A percentile compares a stretch with the other conserved stretches of the same genome.
Conservation (phyloP, 2,797 vertebrate genomes). For the Delichon dasypus region DNA sequence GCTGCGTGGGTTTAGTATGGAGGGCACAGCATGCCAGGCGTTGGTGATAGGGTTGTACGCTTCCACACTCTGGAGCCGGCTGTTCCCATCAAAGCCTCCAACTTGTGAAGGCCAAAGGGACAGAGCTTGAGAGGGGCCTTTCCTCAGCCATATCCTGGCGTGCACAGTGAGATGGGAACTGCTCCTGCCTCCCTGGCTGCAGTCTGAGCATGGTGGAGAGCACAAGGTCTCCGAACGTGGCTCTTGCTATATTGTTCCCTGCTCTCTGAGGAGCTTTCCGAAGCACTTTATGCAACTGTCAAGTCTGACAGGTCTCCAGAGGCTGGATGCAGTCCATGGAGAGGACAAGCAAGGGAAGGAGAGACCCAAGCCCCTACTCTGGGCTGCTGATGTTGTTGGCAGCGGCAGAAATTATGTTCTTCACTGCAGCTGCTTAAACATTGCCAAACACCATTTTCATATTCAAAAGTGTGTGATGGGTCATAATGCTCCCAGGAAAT, state of each 20-base stretch:
- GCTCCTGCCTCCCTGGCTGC: background rate
- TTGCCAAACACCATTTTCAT: background rate
- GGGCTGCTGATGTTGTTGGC: background rate
- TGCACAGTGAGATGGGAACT: rapidly evolving
- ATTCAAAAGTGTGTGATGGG: background rate
- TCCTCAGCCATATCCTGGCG: background rate
- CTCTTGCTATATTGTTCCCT: background rate
- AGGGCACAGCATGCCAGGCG: constrained; percentile 71
- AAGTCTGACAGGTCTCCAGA: background rate
- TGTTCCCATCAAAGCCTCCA: constrained; percentile 81
- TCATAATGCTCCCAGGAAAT: background rate
- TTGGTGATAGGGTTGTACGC: constrained; percentile 77
- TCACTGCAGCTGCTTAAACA: background rate
- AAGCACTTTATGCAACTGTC: background rate
- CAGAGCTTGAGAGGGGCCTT: background rate
- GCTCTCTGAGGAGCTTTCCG: background rate
- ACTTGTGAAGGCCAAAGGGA: constrained; percentile 73
- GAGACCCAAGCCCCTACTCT: background rate
- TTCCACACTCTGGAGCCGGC: constrained; percentile 76
- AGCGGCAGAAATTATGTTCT: background rate
- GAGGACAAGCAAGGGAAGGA: background rate
- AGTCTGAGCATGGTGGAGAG: background rate
- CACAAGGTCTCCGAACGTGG: rapidly evolving
- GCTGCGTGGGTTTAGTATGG: constrained; percentile 84
- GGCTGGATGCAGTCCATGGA: background rate